Conservation (phyloP, 2,113 vertebrate species). For the Coreoperca whiteheadi region DNA sequence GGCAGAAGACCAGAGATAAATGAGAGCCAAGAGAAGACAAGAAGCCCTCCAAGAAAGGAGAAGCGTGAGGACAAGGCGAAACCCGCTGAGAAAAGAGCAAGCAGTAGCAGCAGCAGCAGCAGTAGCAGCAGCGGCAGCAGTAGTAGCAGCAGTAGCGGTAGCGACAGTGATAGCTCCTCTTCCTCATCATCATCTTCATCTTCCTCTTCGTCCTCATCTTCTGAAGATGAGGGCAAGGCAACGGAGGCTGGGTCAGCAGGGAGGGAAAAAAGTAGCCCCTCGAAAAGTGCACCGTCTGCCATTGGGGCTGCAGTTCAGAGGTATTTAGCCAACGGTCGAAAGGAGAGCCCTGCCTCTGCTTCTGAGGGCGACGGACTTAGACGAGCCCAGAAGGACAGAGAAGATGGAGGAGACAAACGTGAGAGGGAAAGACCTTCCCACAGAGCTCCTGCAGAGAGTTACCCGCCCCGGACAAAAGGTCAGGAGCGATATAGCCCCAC, state of each 20-base stretch:
- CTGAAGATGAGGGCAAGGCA: constrained; percentile 69
- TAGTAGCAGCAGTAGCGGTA: constrained; percentile 58
- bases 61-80: constrained; percentile 35
- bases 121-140: constrained; percentile 58
- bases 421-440: constrained; percentile 50
- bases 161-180: constrained; percentile 79
- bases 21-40: constrained; percentile 31
- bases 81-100: constrained; percentile 55
- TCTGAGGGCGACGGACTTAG: constrained; percentile 15
- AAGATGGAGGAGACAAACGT: constrained; percentile 28
- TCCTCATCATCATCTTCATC: constrained; percentile 78
- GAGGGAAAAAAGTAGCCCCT: constrained; percentile 10
- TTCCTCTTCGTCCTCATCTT: constrained; percentile 75
- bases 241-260: constrained; percentile 31
- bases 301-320: constrained; percentile 59
- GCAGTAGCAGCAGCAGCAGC: constrained; percentile 11
- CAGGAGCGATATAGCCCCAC: constrained; percentile 79
- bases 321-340: constrained; percentile 61
- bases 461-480: constrained; percentile 19
- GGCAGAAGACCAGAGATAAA: neutral
- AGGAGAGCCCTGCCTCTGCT: constrained; percentile 31
- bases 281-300: constrained; percentile 2
- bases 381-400: constrained; percentile 35
- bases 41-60: constrained; percentile 40
- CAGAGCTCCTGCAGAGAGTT: constrained; percentile 26